Evolutionary conservation across 2,797 vertebrate species (phyloP).

Genomic region (Eulemur coronatus): DNA sequence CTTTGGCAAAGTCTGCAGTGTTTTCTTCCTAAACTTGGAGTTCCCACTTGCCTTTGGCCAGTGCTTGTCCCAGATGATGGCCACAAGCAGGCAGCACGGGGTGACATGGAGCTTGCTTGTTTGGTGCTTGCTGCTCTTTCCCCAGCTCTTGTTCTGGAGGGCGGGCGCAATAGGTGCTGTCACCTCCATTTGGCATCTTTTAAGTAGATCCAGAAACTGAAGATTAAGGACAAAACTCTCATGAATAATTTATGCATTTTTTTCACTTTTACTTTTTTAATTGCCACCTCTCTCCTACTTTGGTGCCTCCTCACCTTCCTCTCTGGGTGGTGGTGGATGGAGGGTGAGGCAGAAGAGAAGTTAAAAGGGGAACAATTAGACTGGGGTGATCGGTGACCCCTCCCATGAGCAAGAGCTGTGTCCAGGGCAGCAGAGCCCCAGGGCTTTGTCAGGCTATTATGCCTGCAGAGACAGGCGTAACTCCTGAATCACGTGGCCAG

Average conservation of each 20-base stretch:
- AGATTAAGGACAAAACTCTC: background rate
- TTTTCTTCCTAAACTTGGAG: background rate
- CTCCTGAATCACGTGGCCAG: background rate
- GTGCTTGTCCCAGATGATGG: background rate
- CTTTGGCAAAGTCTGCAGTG: background rate
- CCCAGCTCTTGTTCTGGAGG: background rate
- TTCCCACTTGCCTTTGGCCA: background rate
- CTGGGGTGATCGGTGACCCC: background rate
- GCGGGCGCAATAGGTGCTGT: background rate
- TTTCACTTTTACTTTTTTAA: background rate
- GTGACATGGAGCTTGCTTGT: background rate
- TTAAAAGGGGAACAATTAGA: background rate
- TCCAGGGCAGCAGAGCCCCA: background rate
- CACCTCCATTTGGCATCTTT: background rate
- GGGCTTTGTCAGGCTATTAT: background rate
- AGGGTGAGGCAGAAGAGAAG: background rate
- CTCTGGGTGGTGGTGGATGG: background rate
- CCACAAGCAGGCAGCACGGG: background rate
- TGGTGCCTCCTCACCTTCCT: background rate
- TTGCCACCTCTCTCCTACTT: background rate
- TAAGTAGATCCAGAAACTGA: background rate
- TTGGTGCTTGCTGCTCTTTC: background rate
- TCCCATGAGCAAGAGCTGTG: background rate
- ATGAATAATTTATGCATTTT: background rate
- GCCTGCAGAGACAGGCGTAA: background rate